phyloP scores from a whole-genome alignment of 2,888 invertebrate genomes.

The Eristalis tenax region DNA sequence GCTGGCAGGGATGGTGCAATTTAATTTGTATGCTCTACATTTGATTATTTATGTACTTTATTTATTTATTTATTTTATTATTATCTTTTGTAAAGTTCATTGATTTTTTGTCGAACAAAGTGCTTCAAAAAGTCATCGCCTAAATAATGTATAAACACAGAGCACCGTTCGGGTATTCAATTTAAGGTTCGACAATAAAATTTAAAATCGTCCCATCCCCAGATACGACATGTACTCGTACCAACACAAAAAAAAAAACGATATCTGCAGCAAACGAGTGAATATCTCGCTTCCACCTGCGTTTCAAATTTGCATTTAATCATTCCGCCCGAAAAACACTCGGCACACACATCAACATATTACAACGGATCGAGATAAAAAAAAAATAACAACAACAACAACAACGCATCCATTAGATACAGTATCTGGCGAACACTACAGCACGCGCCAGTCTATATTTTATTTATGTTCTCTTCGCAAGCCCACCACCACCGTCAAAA shows the following conservation, averaged over 20 bases:
- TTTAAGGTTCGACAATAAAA: too few species aligned
- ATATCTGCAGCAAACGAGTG: background rate
- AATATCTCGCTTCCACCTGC: background rate
- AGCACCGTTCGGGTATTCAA: too few species aligned
- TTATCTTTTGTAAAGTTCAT: too few species aligned
- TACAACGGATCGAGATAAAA: background rate
- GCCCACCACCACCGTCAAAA: background rate
- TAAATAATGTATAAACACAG: too few species aligned
- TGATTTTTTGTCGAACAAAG: too few species aligned
- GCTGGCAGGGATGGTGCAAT: too few species aligned
- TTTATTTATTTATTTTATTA: too few species aligned
- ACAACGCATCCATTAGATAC: background rate
- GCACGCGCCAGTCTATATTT: slow-evolving; percentile 11
- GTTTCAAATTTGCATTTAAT: slow-evolving; percentile 21
- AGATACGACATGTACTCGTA: too few species aligned
- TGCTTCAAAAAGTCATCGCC: too few species aligned
- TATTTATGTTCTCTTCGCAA: slow-evolving; percentile 4
- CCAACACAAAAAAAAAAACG: background rate
- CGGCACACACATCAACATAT: background rate
- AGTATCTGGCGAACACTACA: background rate
- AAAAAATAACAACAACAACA: background rate
- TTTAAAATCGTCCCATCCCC: too few species aligned
- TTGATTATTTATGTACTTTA: too few species aligned
- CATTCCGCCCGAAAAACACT: background rate
- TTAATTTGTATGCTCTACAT: too few species aligned